Evolutionary conservation across 2,113 vertebrate genomes (phyloP), one percentile per base, ranked within the genome.

Genomic region (Xiphophorus hellerii): DNA sequence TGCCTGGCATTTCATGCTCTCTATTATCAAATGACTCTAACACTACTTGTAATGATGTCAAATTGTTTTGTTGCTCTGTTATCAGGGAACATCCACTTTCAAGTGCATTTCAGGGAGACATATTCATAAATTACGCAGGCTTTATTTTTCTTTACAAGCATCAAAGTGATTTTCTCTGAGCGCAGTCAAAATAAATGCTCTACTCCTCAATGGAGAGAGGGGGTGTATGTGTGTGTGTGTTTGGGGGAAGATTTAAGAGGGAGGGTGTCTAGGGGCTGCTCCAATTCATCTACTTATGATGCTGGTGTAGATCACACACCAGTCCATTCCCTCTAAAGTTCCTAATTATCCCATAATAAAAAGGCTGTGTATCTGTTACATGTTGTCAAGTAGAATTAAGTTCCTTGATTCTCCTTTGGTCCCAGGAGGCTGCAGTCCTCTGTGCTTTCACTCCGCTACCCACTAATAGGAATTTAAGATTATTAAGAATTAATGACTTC

Each of bases 391-490:
- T 73, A 70, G 73, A 90, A 84, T 90, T 86, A 83, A 66, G 85
- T 87, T 84, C 82, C 81, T 83, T 89, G 86, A 76, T 87, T 82
- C 87, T n/a, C 51, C 31, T 72, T 84, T 62, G 3, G 73, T 90
- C 91, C 89, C 87, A 71, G 6, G 83, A 82, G 90, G 44, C 62
- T 20, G 3, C 58, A 20, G 78, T 85, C 84, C 87, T 87, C 73
- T 71, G 77, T 84, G 88, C 81, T 73, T 93, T 85, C 82, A 72
- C 83, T 86, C 84, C 86, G 71, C 90, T 90, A 89, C 87, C 83
- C 14, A 78, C 86, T 85, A 83, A 86, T 86, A 84, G 81, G 76
- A 92, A 88, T 86, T 85, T 87, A 86, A 85, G 86, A 86, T 77
- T 83, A 90, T 92, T 90, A 85, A 84, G 30, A 77, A 79, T 83